These are phyloP conservation scores for Phainopepla nitens DNA, from an alignment of 2,113 vertebrate genomes.

Conservation along the genomic window DNA sequence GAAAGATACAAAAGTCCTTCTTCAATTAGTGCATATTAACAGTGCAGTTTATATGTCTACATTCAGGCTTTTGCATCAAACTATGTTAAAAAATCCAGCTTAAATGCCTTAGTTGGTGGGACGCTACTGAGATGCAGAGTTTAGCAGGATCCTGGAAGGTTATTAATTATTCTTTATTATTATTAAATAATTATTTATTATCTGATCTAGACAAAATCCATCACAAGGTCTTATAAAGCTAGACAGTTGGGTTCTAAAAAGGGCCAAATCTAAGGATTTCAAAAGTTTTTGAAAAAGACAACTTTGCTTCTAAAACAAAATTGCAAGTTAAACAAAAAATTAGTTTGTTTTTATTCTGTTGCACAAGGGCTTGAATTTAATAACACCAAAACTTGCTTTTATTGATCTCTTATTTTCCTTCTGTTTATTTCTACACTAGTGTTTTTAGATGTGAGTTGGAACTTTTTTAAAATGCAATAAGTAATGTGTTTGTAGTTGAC, in stretches of 20 bases:
- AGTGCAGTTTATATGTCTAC: neutral
- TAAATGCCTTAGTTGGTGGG: neutral
- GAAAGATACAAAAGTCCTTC: neutral
- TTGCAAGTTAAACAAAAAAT: neutral
- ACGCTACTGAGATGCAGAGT: neutral
- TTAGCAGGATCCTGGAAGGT: neutral
- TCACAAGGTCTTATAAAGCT: neutral
- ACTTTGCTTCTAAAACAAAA: neutral
- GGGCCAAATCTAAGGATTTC: neutral
- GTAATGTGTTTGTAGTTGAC: neutral
- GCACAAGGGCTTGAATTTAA: neutral
- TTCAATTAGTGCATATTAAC: neutral
- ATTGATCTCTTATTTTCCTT: neutral
- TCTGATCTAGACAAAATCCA: neutral
- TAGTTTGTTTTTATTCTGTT: neutral
- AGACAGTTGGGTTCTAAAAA: neutral
- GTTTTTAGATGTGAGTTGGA: neutral
- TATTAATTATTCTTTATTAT: too few species aligned
- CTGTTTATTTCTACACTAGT: neutral
- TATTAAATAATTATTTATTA: too few species aligned
- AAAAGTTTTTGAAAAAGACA: neutral
- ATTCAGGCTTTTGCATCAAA: neutral
- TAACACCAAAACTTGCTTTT: neutral
- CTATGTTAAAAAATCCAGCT: neutral
- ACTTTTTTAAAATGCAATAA: neutral